Evolutionary conservation across 1,140 invertebrate species (phyloP).

Genomic region (Dendrolimus punctatus): DNA sequence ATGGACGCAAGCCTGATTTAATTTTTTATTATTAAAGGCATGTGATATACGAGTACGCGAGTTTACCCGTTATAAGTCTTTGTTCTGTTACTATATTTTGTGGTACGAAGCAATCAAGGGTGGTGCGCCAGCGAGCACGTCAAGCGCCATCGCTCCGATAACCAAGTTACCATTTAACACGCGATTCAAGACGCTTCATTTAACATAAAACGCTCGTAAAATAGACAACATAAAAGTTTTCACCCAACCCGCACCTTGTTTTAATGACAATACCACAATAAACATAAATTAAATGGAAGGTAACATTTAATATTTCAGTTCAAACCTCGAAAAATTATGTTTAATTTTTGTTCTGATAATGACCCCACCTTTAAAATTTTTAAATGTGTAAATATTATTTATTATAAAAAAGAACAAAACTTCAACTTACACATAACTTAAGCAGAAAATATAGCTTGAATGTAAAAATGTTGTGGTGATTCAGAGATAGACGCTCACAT

Average conservation of each 20-base stretch:
- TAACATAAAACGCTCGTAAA: slow-evolving; percentile 29
- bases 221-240: slow-evolving; percentile 17
- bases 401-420: too few species aligned
- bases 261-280: slow-evolving; percentile 9
- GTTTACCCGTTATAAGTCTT: slow-evolving; percentile 4
- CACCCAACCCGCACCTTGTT: slow-evolving; percentile 14
- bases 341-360: too few species aligned
- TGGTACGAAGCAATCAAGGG: slow-evolving; percentile 4
- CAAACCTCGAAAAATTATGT: too few species aligned
- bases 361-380: too few species aligned
- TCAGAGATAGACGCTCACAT: too few species aligned
- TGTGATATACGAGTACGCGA: not conserved
- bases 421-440: too few species aligned
- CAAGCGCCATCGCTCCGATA: slow-evolving; percentile 8
- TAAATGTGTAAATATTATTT: too few species aligned
- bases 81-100: slow-evolving; percentile 2
- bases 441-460: too few species aligned
- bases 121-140: slow-evolving; percentile 2
- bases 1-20: too few species aligned
- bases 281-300: not conserved
- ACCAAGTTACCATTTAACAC: slow-evolving; percentile 20
- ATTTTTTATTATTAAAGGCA: too few species aligned
- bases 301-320: too few species aligned
- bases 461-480: too few species aligned
- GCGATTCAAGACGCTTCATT: slow-evolving; percentile 21